Evolutionary conservation across 2,797 vertebrate species (phyloP).

Genomic region (Acropternis orthonyx): DNA sequence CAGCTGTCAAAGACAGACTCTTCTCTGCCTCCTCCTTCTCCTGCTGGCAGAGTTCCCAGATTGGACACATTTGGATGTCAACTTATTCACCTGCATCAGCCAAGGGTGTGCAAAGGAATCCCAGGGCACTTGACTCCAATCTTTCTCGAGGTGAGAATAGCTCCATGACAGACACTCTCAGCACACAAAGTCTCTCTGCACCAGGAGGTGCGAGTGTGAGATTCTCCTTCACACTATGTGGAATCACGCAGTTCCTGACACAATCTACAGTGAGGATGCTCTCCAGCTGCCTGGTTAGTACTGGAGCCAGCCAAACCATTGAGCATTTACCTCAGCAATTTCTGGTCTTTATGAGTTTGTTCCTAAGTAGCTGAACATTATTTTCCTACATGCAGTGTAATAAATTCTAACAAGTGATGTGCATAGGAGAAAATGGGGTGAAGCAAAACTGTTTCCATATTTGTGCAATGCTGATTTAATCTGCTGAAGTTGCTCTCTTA

Average conservation of each 20-base stretch:
- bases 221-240: neutral
- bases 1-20: neutral
- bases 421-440: neutral
- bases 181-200: neutral
- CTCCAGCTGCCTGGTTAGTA: neutral
- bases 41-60: conserved; percentile 22
- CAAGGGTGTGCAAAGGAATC: neutral
- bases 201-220: neutral
- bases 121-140: neutral
- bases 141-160: neutral
- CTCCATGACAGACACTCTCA: neutral
- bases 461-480: neutral
- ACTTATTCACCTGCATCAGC: neutral
- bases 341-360: neutral
- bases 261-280: neutral
- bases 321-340: neutral
- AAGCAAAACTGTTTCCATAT: neutral
- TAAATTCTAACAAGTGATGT: neutral
- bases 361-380: neutral
- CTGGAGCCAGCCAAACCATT: neutral
- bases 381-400: neutral
- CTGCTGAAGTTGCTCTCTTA: neutral
- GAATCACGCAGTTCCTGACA: neutral
- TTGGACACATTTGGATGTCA: neutral
- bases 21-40: neutral